These are phyloP conservation scores for Perizoma affinitatum DNA, from an alignment of 2,888 invertebrate genomes.

Conservation along the genomic window DNA sequence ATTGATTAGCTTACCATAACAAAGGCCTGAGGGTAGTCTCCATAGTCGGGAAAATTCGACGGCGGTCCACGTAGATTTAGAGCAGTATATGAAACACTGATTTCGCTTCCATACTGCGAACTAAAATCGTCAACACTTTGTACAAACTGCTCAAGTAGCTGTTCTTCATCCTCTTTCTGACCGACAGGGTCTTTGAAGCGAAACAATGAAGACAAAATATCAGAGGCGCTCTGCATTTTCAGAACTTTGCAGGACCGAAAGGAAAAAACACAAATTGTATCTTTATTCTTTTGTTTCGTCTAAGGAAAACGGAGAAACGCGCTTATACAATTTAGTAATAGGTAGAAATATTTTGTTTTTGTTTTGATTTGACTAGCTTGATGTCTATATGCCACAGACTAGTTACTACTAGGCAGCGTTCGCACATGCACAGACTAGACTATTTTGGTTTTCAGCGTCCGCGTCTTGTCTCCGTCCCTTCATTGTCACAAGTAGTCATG, in stretches of 20 bases:
- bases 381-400: no score
- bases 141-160: conserved; percentile 89
- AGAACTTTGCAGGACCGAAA: not conserved
- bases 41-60: conserved; percentile 93
- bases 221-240: conserved; percentile 75
- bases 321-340: no score
- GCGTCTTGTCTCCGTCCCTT: no score
- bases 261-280: no score
- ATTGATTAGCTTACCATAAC: conserved; percentile 88
- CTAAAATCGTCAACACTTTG: conserved; percentile 92
- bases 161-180: conserved; percentile 59
- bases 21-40: conserved; percentile 95
- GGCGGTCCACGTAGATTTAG: conserved; percentile 93
- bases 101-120: conserved; percentile 95
- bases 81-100: conserved; percentile 94
- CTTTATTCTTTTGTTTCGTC: no score
- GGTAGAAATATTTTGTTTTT: no score
- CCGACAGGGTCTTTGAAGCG: conserved; percentile 68
- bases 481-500: no score
- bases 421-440: no score
- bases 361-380: no score
- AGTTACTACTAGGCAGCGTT: no score
- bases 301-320: no score
- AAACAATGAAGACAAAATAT: conserved; percentile 72
- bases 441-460: no score